Conservation (phyloP, 2,797 vertebrate species). For the Coranthus polyacanthus region DNA sequence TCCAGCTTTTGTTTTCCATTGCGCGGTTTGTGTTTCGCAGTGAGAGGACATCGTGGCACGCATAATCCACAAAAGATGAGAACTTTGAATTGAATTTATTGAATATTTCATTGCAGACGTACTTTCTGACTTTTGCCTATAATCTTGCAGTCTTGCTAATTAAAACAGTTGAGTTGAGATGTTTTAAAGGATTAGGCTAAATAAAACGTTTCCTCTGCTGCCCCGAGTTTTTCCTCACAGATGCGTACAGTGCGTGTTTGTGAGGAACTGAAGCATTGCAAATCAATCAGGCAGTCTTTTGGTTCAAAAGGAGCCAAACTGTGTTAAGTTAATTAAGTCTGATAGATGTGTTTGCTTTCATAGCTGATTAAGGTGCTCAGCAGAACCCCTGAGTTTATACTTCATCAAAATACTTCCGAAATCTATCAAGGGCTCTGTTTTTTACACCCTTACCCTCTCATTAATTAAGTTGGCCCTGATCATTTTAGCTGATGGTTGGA, state of each 20-base stretch:
- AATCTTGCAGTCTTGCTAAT: constrained; percentile 7
- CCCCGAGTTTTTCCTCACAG: constrained; percentile 50
- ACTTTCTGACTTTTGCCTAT: constrained; percentile 1
- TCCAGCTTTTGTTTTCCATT: constrained; percentile 4
- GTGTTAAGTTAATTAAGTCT: constrained; percentile 81
- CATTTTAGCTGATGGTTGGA: constrained; percentile 73
- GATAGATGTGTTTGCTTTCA: constrained; percentile 86
- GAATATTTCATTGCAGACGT: constrained; percentile 5
- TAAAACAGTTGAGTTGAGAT: constrained; percentile 22
- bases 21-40: constrained; percentile 6
- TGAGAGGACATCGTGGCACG: background rate
- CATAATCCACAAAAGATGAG: background rate
- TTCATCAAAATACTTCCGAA: constrained; percentile 83
- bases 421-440: constrained; percentile 75
- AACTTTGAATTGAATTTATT: too few relatives aligned
- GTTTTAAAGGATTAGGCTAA: constrained; percentile 33
- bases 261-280: constrained; percentile 77
- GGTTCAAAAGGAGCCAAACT: constrained; percentile 80
- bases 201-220: constrained; percentile 43
- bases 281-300: constrained; percentile 76
- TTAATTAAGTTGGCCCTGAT: constrained; percentile 81
- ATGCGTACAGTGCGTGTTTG: constrained; percentile 60
- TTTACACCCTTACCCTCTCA: constrained; percentile 70
- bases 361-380: constrained; percentile 83
- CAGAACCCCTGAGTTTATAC: constrained; percentile 78